phyloP scores from a whole-genome alignment of 1,140 invertebrate genomes.

The Calephelis nemesis region DNA sequence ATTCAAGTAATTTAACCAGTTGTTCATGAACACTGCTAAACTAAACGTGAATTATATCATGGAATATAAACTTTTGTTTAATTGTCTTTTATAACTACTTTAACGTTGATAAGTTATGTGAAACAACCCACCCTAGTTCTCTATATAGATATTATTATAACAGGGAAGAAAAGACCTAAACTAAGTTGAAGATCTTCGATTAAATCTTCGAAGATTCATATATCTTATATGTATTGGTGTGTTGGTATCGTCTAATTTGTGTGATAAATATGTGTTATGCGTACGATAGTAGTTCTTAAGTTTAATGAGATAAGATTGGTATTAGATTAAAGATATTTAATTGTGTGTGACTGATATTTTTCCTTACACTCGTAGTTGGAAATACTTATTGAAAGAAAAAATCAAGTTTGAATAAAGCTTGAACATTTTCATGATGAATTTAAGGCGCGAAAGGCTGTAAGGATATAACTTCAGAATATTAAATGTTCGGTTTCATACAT shows the following conservation, averaged over 20 bases:
- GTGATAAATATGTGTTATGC: slow-evolving; percentile 20
- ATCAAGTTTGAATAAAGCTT: not conserved
- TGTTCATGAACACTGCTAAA: too few species aligned
- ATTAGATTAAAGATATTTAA: slow-evolving; percentile 22
- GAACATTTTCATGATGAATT: too few species aligned
- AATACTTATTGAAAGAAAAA: not conserved
- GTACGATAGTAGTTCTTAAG: slow-evolving; percentile 14
- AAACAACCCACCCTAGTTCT: not conserved
- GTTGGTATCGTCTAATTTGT: slow-evolving; percentile 10
- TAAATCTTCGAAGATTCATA: slow-evolving; percentile 5
- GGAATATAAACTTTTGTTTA: too few species aligned
- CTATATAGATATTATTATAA: slow-evolving; percentile 7
- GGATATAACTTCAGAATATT: too few species aligned
- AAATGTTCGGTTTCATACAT: too few species aligned
- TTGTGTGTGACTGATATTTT: slow-evolving; percentile 22
- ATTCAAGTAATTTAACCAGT: too few species aligned
- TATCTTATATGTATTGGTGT: slow-evolving; percentile 2
- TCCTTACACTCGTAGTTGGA: not conserved
- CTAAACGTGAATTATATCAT: too few species aligned
- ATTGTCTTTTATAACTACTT: too few species aligned
- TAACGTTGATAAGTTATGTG: too few species aligned
- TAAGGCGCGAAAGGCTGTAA: too few species aligned
- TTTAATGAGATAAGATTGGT: slow-evolving; percentile 12
- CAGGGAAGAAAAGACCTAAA: slow-evolving; percentile 5
- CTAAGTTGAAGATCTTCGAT: not conserved